Evolutionary conservation across 2,113 vertebrate species (phyloP), one percentile per base, ranked within the genome.

Genomic region (Cebidichthys violaceus): DNA sequence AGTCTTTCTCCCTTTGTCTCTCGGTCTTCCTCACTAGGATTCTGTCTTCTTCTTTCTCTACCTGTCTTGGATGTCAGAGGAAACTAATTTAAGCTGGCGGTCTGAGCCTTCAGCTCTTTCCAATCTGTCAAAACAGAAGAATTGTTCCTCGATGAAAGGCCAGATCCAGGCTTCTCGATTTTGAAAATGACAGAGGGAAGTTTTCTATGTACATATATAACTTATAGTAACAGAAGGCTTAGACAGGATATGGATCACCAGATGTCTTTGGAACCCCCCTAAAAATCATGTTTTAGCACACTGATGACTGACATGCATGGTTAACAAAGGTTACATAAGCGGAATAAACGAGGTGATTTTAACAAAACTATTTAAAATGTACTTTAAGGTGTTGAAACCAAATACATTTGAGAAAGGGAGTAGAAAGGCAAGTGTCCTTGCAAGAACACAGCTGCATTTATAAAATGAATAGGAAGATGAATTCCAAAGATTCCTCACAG

Each of bases 41-140:
- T 54, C 15, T 3, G 45, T 59, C 62, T 73, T 22, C 22, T 18
- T 84, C 65, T 68, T 65, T 67, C 73, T 60, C 55, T 59, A 43
- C 57, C 65, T 60, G 6, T 79, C 67, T 72, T 76, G 68, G 79
- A 76, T 79, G 75, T 85, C 83, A 76, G 39, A 82, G 55, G 61
- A 85, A 82, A 85, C 66, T 69, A 85, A 82, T 88, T 85, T 88
- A 75, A 84, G 66, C 59, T 82, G 65, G 73, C 81, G 81, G 81
- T 78, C 77, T 75, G 64, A 81, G 77, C 64, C 77, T 57, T 86
- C 77, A 78, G 80, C 77, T 61, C 74, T 77, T 88, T 61, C 39
- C 62, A 80, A 22, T 74, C 65, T 83, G 69, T 89, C 83, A 86
- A 83, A 88, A 78, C 73, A 75, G 69, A 78, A 70, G n/a, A 86